Base-by-base conservation (phyloP, 2,113 vertebrate species). In the Takifugu flavidus region DNA sequence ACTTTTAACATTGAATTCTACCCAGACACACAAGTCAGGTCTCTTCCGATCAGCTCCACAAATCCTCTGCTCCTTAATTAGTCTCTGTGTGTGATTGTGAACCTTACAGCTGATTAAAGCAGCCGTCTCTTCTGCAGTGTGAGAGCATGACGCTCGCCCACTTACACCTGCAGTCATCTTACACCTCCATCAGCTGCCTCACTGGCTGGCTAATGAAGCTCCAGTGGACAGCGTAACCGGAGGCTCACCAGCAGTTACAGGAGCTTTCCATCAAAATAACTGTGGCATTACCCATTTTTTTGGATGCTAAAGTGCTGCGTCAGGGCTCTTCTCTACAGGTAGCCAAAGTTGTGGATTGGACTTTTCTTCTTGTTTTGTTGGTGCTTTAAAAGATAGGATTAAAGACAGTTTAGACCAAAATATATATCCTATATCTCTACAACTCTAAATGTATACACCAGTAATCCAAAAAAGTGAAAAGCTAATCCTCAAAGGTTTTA, bases 41-140 rank as follows among this genome's bases (percentile, higher is more conserved):
- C 45, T 66, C n/a, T 14, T 64, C 31, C 43, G 39, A 64, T 65
- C 65, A 58, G 47, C 46, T 20, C 27, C 59, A 52, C 74, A 74
- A 81, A 85, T 82, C 82, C 82, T 77, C 59, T 46, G 28, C 58
- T 25, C 11, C 63, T 53, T 86, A 88, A 90, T 86, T 86, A 78
- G 81, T 72, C 49, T 62, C 59, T 39, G 45, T 72, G 65, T 29
- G 56, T 27, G 7, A 54, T 66, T 61, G 72, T 86, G 66, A 79
- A 80, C 77, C 69, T 46, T 78, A 56, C 68, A 72, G 59, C 31
- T 75, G 78, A 88, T 87, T 79, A 84, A 79, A 68, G 68, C 62
- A 46, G 65, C 64, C 55, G 11, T 39, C 34, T 39, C 8, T 10
- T 39, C 54, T 49, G 39, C 71, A 46, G 65, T 74, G 73, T 82